Conservation (phyloP, 2,797 vertebrate species). For the Threskiornis aethiopicus region DNA sequence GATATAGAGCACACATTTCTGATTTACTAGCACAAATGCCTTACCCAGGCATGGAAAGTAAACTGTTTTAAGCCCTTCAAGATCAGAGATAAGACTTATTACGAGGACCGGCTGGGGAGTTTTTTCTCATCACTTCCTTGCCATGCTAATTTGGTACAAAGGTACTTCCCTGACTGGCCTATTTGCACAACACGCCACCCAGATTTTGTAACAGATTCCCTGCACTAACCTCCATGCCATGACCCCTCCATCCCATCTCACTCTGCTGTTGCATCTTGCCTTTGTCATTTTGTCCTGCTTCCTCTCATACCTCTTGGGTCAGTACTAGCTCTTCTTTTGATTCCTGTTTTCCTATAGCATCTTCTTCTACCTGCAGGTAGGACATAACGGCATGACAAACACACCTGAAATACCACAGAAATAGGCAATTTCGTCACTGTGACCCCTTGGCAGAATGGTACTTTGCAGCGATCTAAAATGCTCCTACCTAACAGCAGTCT, state of each 20-base stretch:
- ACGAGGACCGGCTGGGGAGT: neutral
- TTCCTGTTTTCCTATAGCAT: neutral
- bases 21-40: slow-evolving; percentile 38
- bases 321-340: neutral
- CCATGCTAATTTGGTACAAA: slow-evolving; percentile 4
- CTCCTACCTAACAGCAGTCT: neutral
- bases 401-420: neutral
- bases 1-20: slow-evolving; percentile 29
- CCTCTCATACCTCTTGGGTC: neutral
- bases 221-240: neutral
- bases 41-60: slow-evolving; percentile 30
- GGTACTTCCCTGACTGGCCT: neutral
- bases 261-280: neutral
- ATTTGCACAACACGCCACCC: neutral
- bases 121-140: slow-evolving; percentile 39
- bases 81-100: slow-evolving; percentile 47
- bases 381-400: neutral
- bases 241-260: rapidly evolving
- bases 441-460: neutral
- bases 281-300: neutral
- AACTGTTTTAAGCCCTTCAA: slow-evolving; percentile 25
- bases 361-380: neutral
- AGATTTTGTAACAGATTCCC: neutral
- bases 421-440: neutral
- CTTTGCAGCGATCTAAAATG: neutral